Conservation (phyloP, 2,888 invertebrate species). For the Eupithecia abbreviata region DNA sequence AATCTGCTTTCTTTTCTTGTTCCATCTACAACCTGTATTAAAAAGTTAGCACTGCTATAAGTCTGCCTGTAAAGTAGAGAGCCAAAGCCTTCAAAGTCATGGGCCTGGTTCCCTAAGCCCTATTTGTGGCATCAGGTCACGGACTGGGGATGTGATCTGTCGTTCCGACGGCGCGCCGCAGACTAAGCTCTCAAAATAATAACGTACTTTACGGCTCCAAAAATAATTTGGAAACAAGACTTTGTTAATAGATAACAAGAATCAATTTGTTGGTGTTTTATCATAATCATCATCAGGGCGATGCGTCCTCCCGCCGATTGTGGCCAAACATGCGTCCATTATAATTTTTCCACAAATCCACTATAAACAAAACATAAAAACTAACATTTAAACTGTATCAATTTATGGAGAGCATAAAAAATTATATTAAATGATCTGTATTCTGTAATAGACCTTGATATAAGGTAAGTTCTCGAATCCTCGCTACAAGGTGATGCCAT, state of each 20-base stretch:
- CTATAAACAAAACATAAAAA: too few relatives aligned
- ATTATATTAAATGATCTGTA: too few relatives aligned
- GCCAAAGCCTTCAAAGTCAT: background rate
- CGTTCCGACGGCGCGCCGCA: background rate
- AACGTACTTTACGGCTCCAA: background rate
- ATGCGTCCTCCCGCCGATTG: background rate
- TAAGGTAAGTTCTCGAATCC: too few relatives aligned
- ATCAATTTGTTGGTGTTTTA: background rate
- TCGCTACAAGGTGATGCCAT: too few relatives aligned
- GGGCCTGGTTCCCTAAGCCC: background rate
- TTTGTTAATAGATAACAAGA: background rate
- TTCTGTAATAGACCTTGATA: too few relatives aligned
- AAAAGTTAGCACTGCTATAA: background rate
- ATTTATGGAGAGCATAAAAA: too few relatives aligned
- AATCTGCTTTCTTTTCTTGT: background rate
- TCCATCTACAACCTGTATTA: background rate
- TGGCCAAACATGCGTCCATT: background rate
- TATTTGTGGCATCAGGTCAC: background rate
- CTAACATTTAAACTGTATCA: too few relatives aligned
- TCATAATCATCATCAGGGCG: background rate
- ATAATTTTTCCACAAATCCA: too few relatives aligned
- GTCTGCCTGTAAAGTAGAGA: background rate
- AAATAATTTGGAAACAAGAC: background rate
- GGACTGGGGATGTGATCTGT: background rate
- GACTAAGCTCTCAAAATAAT: background rate